Evolutionary conservation across 2,797 vertebrate species (phyloP).

Genomic region (Siniperca scherzeri): DNA sequence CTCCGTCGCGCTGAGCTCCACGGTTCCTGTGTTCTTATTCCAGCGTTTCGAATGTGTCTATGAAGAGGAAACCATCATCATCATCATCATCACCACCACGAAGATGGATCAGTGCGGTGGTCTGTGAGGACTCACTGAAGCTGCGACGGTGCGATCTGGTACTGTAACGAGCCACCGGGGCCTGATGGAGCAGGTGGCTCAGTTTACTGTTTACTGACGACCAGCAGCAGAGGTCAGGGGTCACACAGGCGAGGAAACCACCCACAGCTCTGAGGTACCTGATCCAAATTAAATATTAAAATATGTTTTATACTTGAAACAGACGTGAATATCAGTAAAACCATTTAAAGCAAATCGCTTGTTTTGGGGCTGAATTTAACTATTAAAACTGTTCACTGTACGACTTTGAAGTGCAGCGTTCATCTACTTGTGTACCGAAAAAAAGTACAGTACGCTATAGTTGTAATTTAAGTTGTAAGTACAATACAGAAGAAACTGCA

Average conservation of each 20-base stretch:
- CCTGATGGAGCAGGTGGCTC: conserved; percentile 85
- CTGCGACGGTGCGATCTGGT: conserved; percentile 85
- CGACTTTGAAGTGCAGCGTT: no score
- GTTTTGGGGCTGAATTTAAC: no score
- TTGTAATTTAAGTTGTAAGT: no score
- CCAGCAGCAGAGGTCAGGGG: background rate
- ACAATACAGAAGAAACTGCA: no score
- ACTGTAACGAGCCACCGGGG: conserved; percentile 89
- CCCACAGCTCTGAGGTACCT: no score
- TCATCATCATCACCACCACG: background rate
- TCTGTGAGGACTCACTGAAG: conserved; percentile 88
- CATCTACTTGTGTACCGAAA: no score
- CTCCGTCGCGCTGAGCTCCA: conserved; percentile 80
- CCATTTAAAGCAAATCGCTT: no score
- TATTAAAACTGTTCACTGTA: no score
- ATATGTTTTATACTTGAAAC: no score
- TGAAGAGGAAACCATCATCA: conserved; percentile 19
- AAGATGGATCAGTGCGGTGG: background rate
- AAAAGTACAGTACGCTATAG: no score
- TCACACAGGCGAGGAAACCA: background rate
- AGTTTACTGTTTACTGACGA: conserved; percentile 85
- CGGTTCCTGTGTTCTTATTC: conserved; percentile 83
- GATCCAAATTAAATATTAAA: no score
- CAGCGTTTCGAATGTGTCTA: conserved; percentile 87
- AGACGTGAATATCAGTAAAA: no score